Evolutionary conservation across 2,888 invertebrate genomes (phyloP).

Genomic region (Ichneumon xanthorius): DNA sequence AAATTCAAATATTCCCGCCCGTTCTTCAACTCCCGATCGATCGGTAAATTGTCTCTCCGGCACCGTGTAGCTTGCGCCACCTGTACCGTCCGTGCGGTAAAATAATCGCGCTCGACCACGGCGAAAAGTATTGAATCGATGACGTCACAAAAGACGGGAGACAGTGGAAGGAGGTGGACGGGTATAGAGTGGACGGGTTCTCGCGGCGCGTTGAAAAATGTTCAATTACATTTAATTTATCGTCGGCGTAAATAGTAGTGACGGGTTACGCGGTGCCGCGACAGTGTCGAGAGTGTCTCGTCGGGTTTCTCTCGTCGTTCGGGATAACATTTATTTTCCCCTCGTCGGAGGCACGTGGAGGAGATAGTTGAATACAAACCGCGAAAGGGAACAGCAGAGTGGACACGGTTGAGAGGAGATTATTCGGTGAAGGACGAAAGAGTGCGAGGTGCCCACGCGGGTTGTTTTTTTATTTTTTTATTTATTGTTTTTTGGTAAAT

Average conservation of each 20-base stretch:
- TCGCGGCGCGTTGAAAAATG: constrained; percentile 81
- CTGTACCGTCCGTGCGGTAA: constrained; percentile 51
- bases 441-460: neutral
- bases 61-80: constrained; percentile 61
- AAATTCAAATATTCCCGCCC: constrained; percentile 63
- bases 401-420: constrained; percentile 21
- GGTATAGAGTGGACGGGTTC: constrained; percentile 55
- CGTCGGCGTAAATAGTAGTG: constrained; percentile 75
- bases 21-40: constrained; percentile 24
- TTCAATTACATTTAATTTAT: constrained; percentile 80
- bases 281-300: constrained; percentile 50
- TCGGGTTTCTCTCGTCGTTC: constrained; percentile 47
- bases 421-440: constrained; percentile 5
- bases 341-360: constrained; percentile 48
- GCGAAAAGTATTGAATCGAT: constrained; percentile 84
- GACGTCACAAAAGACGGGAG: constrained; percentile 84
- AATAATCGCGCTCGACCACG: constrained; percentile 65
- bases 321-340: constrained; percentile 33
- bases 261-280: constrained; percentile 66
- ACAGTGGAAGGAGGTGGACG: constrained; percentile 79
- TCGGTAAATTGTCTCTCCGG: constrained; percentile 40
- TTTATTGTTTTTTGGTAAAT: constrained; percentile 2
- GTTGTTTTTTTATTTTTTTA: neutral
- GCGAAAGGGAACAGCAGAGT: neutral
- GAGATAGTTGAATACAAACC: constrained; percentile 13